Evolutionary conservation across 2,113 vertebrate genomes (phyloP).

Genomic region (Kobus ellipsiprymnus): DNA sequence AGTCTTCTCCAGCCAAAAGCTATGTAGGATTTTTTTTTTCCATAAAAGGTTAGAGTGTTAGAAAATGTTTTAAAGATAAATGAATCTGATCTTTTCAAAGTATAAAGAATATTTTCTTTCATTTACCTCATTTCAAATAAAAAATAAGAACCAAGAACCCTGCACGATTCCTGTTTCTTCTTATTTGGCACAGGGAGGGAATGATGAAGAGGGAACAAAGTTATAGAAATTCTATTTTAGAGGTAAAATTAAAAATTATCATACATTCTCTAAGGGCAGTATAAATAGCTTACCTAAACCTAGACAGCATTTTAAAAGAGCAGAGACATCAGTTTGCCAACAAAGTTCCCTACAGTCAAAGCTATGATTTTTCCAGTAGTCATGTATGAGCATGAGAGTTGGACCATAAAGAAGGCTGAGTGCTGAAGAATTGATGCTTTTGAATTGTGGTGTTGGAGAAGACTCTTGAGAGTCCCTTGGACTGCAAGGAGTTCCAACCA

Average conservation of each 20-base stretch:
- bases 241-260: neutral
- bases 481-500: neutral
- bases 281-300: neutral
- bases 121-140: neutral
- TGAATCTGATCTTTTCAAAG: neutral
- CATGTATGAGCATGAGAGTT: neutral
- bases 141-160: neutral
- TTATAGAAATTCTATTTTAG: neutral
- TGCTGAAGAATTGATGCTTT: neutral
- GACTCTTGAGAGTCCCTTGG: neutral
- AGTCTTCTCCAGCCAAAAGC: neutral
- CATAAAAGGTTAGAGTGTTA: neutral
- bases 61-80: conserved; percentile 8
- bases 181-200: neutral
- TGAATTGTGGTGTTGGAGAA: neutral
- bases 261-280: neutral
- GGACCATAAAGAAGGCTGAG: neutral
- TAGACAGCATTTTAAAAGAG: neutral
- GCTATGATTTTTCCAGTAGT: neutral
- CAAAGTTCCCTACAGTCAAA: neutral
- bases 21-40: neutral
- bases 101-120: neutral
- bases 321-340: neutral
- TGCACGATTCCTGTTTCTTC: neutral
- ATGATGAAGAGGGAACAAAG: neutral